phyloP scores from a whole-genome alignment of 2,888 invertebrate genomes.

The Drosophila fungiperda region DNA sequence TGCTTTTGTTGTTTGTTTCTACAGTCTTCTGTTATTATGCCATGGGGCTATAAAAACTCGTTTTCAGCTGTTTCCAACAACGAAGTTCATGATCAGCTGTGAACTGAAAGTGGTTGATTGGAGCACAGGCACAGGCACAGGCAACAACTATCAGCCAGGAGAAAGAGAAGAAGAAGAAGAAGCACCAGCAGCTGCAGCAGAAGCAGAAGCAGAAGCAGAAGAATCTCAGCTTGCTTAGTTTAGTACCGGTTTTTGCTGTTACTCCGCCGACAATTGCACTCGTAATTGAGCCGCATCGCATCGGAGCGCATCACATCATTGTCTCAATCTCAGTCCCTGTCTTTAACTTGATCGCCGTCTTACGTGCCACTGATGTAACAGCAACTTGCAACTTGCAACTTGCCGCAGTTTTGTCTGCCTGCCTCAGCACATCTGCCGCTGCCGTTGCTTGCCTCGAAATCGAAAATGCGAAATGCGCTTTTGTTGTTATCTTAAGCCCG shows the following conservation, averaged over 20 bases:
- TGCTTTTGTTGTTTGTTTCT: slow-evolving; percentile 25
- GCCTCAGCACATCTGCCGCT: slow-evolving; percentile 34
- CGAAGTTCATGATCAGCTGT: slow-evolving; percentile 80
- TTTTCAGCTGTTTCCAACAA: slow-evolving; percentile 70
- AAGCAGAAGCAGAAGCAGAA: slow-evolving; percentile 15
- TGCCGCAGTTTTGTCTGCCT: slow-evolving; percentile 31
- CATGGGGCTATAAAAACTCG: slow-evolving; percentile 74
- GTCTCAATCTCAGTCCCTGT: slow-evolving; percentile 51
- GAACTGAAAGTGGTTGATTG: slow-evolving; percentile 81
- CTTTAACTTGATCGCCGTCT: slow-evolving; percentile 41
- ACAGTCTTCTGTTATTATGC: slow-evolving; percentile 69
- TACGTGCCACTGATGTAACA: slow-evolving; percentile 72
- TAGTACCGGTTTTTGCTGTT: slow-evolving; percentile 79
- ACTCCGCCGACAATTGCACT: slow-evolving; percentile 70
- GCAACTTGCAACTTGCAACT: slow-evolving; percentile 34
- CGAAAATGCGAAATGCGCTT: slow-evolving; percentile 40
- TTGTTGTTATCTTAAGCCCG: slow-evolving; percentile 63
- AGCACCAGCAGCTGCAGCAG: background rate
- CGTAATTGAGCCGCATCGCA: slow-evolving; percentile 68
- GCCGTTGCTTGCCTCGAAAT: slow-evolving; percentile 38
- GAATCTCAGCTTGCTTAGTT: slow-evolving; percentile 41
- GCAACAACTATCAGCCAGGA: slow-evolving; percentile 10
- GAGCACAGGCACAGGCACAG: slow-evolving; percentile 35
- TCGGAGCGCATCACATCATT: slow-evolving; percentile 47
- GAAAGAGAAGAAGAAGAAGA: slow-evolving; percentile 20